phyloP scores from a whole-genome alignment of 2,888 invertebrate genomes.

The Acholoe squamosa region DNA sequence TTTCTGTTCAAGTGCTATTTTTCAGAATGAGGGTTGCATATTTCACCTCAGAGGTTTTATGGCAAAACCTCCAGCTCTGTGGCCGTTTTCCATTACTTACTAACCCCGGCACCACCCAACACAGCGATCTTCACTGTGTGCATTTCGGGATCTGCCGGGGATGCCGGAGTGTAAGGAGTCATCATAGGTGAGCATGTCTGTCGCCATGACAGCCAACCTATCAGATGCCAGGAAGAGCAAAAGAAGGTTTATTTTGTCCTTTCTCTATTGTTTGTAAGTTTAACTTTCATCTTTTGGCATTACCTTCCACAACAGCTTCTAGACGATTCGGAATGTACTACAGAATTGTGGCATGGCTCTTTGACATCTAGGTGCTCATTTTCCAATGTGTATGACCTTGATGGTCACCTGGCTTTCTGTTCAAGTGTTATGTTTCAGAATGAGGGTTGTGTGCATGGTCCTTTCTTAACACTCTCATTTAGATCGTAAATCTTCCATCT shows the following conservation, averaged over 20 bases:
- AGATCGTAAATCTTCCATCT: too few relatives aligned
- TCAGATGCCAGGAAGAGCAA: slow-evolving; percentile 25
- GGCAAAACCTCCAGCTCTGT: too few relatives aligned
- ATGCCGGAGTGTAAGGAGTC: slow-evolving; percentile 52
- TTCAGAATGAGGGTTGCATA: slow-evolving; percentile 30
- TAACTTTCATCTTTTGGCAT: neutral
- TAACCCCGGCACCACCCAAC: slow-evolving; percentile 94
- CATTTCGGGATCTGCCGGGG: slow-evolving; percentile 53
- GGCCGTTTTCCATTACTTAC: too few relatives aligned
- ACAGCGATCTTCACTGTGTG: slow-evolving; percentile 92
- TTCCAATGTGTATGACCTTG: neutral
- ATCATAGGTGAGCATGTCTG: slow-evolving; percentile 38
- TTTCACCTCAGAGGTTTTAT: too few relatives aligned
- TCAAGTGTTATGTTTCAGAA: neutral
- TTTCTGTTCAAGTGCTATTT: neutral
- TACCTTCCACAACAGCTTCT: neutral
- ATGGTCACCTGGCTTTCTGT: neutral
- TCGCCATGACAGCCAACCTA: neutral
- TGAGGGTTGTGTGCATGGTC: slow-evolving; percentile 13
- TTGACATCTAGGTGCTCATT: neutral
- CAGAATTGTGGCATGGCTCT: neutral
- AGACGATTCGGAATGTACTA: neutral
- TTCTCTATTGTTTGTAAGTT: neutral
- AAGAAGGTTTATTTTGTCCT: neutral
- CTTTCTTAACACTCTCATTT: neutral